Percentiles rank a stretch among this genome's conserved stretches.
Evolutionary conservation across 2,888 invertebrate species (phyloP).

Genomic region (Temnothorax unifasciatus): DNA sequence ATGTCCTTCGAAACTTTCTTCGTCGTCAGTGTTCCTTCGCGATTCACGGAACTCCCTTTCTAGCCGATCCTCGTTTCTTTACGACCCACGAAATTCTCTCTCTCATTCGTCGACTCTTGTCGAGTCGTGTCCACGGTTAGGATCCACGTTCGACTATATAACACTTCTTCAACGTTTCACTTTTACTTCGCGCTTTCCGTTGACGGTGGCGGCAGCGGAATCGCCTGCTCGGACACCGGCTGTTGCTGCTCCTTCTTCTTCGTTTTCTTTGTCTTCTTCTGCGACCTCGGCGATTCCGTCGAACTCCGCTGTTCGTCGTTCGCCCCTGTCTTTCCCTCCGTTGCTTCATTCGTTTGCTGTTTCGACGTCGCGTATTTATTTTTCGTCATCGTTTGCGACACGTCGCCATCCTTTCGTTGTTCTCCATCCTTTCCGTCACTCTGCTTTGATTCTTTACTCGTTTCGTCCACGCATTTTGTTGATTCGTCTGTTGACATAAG

Average conservation of each 20-base stretch:
- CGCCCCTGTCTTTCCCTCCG: constrained; percentile 63
- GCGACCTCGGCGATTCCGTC: constrained; percentile 70
- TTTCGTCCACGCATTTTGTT: constrained; percentile 27
- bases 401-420: constrained; percentile 15
- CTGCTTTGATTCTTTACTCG: background rate
- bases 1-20: constrained; percentile 12
- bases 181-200: constrained; percentile 64
- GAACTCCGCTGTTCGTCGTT: constrained; percentile 49
- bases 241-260: constrained; percentile 81
- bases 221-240: constrained; percentile 81
- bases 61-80: background rate
- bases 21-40: background rate
- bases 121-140: constrained; percentile 20
- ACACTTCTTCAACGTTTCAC: background rate
- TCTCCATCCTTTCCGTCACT: background rate
- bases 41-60: background rate
- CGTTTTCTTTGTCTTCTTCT: constrained; percentile 80
- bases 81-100: background rate
- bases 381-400: background rate
- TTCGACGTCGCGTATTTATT: background rate
- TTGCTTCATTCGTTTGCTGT: constrained; percentile 17
- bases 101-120: background rate
- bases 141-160: constrained; percentile 15
- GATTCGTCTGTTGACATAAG: constrained; percentile 5
- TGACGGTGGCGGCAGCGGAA: constrained; percentile 81